phyloP scores from a whole-genome alignment of 2,797 vertebrate genomes.

The Liparis tanakae region DNA sequence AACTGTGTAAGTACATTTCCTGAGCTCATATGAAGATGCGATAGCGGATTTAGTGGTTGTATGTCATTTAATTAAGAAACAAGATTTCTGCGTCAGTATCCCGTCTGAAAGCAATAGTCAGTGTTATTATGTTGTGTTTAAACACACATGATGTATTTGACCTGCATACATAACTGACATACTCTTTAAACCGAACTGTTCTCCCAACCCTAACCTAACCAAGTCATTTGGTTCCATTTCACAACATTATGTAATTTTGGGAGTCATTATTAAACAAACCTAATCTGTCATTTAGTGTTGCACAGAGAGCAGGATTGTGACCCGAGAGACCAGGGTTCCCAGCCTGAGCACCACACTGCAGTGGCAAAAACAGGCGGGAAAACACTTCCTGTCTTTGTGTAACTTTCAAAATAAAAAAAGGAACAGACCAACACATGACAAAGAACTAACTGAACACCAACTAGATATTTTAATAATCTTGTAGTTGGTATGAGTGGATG shows the following conservation, averaged over 20 bases:
- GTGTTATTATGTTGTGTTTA: no score
- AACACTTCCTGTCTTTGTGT: no score
- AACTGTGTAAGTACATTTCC: slow-evolving; percentile 1
- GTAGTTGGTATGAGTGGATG: background rate
- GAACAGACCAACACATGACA: background rate
- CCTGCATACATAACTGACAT: background rate
- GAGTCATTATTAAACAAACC: background rate
- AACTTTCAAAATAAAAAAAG: background rate
- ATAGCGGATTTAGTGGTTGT: background rate
- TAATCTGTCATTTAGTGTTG: background rate
- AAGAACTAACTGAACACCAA: no score
- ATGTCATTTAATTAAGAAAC: background rate
- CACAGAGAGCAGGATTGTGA: background rate
- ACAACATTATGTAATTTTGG: background rate
- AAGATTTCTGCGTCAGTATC: background rate
- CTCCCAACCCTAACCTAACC: no score
- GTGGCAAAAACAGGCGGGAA: background rate
- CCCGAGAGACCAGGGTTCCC: background rate
- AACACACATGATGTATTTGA: background rate
- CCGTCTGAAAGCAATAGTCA: no score
- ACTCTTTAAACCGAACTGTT: background rate
- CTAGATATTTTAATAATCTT: background rate
- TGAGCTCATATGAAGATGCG: slow-evolving; percentile 4
- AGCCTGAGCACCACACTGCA: background rate
- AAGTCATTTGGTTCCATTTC: background rate